Base-by-base conservation (phyloP, 2,113 vertebrate genomes). In the Podocnemis expansa region DNA sequence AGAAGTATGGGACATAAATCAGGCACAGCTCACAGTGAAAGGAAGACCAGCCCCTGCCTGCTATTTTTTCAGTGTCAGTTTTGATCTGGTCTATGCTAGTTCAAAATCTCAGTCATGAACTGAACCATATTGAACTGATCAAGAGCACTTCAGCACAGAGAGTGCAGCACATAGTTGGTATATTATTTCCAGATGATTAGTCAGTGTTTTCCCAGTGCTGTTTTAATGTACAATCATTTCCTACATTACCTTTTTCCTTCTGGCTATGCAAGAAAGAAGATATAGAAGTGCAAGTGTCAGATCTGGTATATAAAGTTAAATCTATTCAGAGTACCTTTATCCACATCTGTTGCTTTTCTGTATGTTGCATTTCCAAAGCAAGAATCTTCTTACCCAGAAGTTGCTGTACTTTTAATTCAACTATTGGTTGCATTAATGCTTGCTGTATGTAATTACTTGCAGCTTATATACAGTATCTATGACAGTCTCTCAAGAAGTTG, bases 161-260 rank as follows among this genome's bases (percentile, higher is more conserved):
- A 75, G 87, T 38, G 92, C 58, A 27, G 92, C 58, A 27, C 41
- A 38, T 31, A 81, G 60, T 84, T 94, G 88, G 47, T 87, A 2
- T 78, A 78, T 82, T 88, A 49, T 82, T 94, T 96, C 67, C 79
- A 89, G 79, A 85, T 88, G 90, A 93, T 80, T 84, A 56, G 81
- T 89, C 78, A 47, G 34, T 22, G 38, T 78, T 63, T 58, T 87
- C 67, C 56, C 85, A 83, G 47, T 81, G 29, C 80, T 81, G n/a
- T 41, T 91, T 93, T 91, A 85, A 27, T 55, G 7, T 91, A 13
- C 47, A 75, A 34, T 87, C 5, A 52, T 73, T 93, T 95, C 84
- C 41, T 93, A 80, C 49, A 83, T 27, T 34, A 80, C n/a, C 41
- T 54, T 81, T 87, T 86, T 31, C 43, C 92, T 83, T 84, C 80